A percentile compares a stretch with the other conserved stretches of the same genome.
Conservation (phyloP, 2,113 vertebrate species). For the Eclectus roratus region DNA sequence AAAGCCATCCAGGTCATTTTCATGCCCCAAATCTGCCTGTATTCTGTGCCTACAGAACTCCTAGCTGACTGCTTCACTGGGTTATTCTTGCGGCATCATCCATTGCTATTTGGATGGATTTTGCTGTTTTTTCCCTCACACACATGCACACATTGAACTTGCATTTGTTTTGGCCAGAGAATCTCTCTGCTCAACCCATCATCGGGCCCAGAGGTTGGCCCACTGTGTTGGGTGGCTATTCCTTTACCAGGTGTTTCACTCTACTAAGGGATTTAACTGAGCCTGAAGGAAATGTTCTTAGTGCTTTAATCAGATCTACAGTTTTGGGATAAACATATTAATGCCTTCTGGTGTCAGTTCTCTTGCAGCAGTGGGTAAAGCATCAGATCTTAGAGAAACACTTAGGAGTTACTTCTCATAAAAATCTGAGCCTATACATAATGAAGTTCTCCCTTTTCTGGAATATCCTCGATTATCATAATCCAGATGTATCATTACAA, state of each 20-base stretch:
- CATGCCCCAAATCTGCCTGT: background rate
- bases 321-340: background rate
- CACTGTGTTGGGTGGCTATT: background rate
- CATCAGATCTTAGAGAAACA: constrained; percentile 4
- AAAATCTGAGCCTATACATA: constrained; percentile 7
- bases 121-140: background rate
- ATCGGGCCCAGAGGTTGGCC: background rate
- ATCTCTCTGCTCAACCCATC: background rate
- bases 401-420: background rate
- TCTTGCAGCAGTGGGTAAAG: background rate
- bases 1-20: background rate
- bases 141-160: background rate
- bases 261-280: background rate
- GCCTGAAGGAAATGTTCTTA: background rate
- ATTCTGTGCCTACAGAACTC: background rate
- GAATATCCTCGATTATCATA: background rate
- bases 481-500: background rate
- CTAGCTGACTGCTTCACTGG: background rate
- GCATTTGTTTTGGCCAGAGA: background rate
- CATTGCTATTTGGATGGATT: background rate
- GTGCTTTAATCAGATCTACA: background rate
- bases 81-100: background rate
- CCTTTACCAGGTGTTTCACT: background rate
- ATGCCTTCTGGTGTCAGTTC: background rate
- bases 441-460: constrained; percentile 5